Evolutionary conservation across 1,140 invertebrate species (phyloP).

Genomic region (Drosophila gunungcola): DNA sequence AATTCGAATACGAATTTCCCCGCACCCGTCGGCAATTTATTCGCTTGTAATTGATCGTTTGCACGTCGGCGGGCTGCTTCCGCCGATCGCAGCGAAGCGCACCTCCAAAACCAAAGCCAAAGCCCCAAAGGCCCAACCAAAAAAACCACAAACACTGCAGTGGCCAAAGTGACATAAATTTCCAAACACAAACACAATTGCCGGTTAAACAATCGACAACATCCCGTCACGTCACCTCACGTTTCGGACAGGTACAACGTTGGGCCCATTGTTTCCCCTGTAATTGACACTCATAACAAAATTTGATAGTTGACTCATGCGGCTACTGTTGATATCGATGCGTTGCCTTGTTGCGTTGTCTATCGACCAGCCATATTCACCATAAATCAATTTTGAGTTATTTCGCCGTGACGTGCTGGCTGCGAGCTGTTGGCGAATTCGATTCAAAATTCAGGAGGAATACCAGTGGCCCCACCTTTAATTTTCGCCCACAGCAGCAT

Average conservation of each 20-base stretch:
- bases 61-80: conserved; percentile 59
- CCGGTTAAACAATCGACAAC: conserved; percentile 81
- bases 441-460: conserved; percentile 60
- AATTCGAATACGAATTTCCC: conserved; percentile 19
- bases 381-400: conserved; percentile 82
- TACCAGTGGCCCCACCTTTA: conserved; percentile 32
- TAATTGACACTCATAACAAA: conserved; percentile 81
- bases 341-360: conserved; percentile 45
- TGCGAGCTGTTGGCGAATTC: conserved; percentile 46
- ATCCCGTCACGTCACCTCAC: conserved; percentile 81
- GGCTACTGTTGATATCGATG: conserved; percentile 24
- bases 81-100: conserved; percentile 37
- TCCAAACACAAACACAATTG: conserved; percentile 77
- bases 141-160: conserved; percentile 22
- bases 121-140: background rate
- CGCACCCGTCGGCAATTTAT: conserved; percentile 57
- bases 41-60: conserved; percentile 77
- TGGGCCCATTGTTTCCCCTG: conserved; percentile 66
- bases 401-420: conserved; percentile 69
- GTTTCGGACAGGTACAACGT: conserved; percentile 52
- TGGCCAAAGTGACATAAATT: conserved; percentile 67
- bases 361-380: conserved; percentile 68
- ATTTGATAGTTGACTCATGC: conserved; percentile 81
- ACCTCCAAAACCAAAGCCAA: conserved; percentile 15
- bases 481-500: background rate